phyloP scores from a whole-genome alignment of 2,797 vertebrate genomes.

The Nyctalus aviator region DNA sequence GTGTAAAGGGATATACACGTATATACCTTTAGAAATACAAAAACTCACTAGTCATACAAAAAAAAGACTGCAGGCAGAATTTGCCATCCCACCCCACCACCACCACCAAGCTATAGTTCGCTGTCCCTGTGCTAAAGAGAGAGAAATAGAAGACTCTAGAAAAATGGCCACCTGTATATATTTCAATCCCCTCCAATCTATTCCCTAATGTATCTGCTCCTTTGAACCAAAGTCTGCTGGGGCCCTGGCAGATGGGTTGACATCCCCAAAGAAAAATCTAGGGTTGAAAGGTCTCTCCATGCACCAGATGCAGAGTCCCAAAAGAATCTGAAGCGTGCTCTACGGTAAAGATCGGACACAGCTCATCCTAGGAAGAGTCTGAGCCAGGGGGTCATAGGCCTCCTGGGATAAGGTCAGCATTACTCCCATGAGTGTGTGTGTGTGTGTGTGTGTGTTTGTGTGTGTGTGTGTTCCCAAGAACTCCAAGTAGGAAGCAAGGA shows the following conservation, averaged over 20 bases:
- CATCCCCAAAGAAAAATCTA: neutral
- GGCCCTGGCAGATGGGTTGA: neutral
- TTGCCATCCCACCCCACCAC: neutral
- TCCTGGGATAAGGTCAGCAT: neutral
- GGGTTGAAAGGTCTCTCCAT: neutral
- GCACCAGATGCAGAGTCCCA: neutral
- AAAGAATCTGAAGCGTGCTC: neutral
- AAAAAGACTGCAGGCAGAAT: neutral
- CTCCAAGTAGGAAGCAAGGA: neutral
- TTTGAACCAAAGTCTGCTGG: constrained; percentile 17
- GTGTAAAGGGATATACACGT: neutral
- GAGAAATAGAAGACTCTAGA: neutral
- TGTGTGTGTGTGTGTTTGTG: no score
- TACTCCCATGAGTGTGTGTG: neutral
- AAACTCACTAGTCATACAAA: neutral
- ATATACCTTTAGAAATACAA: neutral
- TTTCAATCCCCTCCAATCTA: neutral
- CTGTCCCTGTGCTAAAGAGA: neutral
- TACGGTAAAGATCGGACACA: neutral
- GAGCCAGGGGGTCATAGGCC: neutral
- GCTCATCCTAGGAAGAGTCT: neutral
- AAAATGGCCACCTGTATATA: neutral
- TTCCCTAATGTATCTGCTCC: neutral
- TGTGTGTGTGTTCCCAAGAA: no score
- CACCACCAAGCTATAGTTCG: neutral